Percentiles rank a stretch among this genome's conserved stretches.
Evolutionary conservation across 2,888 invertebrate genomes (phyloP).

Genomic region (Trimorus sp.): DNA sequence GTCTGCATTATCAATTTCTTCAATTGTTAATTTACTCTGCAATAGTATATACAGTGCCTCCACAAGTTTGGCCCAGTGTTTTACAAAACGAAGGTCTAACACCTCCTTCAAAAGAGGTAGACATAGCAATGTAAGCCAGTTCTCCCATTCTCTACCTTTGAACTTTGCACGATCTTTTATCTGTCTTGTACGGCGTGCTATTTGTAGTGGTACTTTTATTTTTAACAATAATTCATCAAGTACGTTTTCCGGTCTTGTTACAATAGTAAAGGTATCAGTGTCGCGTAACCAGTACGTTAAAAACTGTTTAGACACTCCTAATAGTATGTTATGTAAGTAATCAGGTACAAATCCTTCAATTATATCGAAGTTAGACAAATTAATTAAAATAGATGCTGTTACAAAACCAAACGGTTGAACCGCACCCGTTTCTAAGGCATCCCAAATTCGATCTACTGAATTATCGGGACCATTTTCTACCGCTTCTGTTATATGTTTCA

Average conservation of each 20-base stretch:
- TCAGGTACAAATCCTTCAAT: conserved; percentile 6
- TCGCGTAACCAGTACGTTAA: not conserved
- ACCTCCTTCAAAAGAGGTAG: not conserved
- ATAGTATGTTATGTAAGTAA: too few relatives aligned
- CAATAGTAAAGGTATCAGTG: not conserved
- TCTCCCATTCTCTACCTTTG: conserved; percentile 2
- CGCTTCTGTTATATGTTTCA: not conserved
- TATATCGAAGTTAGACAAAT: not conserved
- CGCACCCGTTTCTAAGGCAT: not conserved
- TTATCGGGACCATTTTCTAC: not conserved
- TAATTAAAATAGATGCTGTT: not conserved
- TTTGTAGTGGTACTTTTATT: conserved; percentile 5
- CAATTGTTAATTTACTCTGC: not conserved
- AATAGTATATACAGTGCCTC: not conserved
- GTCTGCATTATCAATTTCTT: not conserved
- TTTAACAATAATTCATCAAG: not conserved
- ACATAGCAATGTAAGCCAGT: not conserved
- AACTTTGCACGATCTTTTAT: not conserved
- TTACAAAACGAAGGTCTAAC: not conserved
- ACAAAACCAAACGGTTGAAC: conserved; percentile 1
- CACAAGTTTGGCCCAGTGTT: conserved; percentile 14
- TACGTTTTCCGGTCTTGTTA: not conserved
- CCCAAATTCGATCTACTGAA: not conserved
- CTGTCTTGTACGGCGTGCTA: not conserved
- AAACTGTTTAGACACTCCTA: not conserved